Evolutionary conservation across 2,888 invertebrate species (phyloP).

Genomic region (Zaprionus lineosus): DNA sequence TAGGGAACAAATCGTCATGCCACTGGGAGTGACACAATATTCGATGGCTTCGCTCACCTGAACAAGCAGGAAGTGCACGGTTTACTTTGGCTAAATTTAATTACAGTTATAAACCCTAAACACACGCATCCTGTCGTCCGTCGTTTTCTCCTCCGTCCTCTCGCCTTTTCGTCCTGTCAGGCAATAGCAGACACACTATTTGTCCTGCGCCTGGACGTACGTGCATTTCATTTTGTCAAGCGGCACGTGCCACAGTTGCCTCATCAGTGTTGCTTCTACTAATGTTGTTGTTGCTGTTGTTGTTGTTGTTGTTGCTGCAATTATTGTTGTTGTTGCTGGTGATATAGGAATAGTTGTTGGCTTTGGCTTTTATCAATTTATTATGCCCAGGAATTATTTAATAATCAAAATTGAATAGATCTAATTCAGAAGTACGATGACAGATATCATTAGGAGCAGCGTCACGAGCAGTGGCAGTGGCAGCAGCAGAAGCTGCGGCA

Average conservation of each 20-base stretch:
- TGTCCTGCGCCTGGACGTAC: constrained; percentile 18
- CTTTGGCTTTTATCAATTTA: constrained; percentile 54
- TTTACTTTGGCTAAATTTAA: constrained; percentile 55
- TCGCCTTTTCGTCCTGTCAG: background rate
- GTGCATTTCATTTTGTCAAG: constrained; percentile 54
- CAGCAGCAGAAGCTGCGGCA: constrained; percentile 7
- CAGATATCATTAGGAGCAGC: constrained; percentile 17
- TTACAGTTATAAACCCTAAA: constrained; percentile 45
- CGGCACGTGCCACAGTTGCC: constrained; percentile 57
- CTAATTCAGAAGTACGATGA: constrained; percentile 63
- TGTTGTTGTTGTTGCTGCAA: constrained; percentile 26
- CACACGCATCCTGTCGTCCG: constrained; percentile 43
- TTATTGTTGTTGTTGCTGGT: constrained; percentile 24
- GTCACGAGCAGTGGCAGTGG: constrained; percentile 1
- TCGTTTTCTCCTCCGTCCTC: too few relatives aligned
- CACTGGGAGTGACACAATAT: too few relatives aligned
- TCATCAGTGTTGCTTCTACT: constrained; percentile 29
- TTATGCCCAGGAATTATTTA: constrained; percentile 64
- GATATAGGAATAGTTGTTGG: constrained; percentile 33
- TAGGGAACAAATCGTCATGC: too few relatives aligned
- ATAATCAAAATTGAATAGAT: constrained; percentile 80
- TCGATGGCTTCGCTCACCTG: constrained; percentile 31
- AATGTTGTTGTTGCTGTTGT: too few relatives aligned
- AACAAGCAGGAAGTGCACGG: constrained; percentile 41
- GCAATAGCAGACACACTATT: constrained; percentile 43